These are phyloP conservation scores for Scomberomorus guttatus DNA, from an alignment of 2,797 vertebrate species.

Conservation along the genomic window DNA sequence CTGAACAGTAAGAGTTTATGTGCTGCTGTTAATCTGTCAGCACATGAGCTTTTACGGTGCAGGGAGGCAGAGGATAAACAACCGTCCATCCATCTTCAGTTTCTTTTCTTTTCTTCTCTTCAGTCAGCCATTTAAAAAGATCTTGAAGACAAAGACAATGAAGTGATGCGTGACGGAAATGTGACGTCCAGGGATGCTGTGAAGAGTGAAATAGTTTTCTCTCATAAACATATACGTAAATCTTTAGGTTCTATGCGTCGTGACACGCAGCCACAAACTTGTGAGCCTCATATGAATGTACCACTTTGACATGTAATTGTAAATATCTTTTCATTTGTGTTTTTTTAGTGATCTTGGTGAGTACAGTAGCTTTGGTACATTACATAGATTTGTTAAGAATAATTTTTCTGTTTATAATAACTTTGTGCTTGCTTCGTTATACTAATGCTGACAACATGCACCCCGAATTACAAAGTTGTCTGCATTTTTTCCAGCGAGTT, in stretches of 20 bases:
- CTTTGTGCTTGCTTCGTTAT: not conserved
- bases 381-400: not conserved
- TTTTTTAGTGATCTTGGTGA: not conserved
- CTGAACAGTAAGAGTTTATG: slow-evolving; percentile 95
- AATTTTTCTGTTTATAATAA: not conserved
- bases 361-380: too few species aligned
- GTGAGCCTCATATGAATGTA: not conserved
- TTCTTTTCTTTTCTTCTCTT: slow-evolving; percentile 1
- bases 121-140: not conserved
- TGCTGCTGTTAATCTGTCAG: slow-evolving; percentile 86
- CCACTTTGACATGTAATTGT: too few species aligned
- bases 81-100: slow-evolving; percentile 1
- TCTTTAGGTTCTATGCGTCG: not conserved
- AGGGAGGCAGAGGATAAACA: slow-evolving; percentile 79
- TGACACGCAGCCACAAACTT: not conserved
- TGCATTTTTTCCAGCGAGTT: not conserved
- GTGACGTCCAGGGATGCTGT: not conserved
- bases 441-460: not conserved
- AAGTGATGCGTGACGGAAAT: not conserved
- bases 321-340: not conserved
- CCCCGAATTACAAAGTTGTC: not conserved
- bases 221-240: not conserved
- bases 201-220: not conserved
- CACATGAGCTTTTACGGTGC: slow-evolving; percentile 89
- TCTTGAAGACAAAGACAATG: not conserved